Evolutionary conservation across 2,888 invertebrate species (phyloP).

Genomic region (Oscheius sp.): DNA sequence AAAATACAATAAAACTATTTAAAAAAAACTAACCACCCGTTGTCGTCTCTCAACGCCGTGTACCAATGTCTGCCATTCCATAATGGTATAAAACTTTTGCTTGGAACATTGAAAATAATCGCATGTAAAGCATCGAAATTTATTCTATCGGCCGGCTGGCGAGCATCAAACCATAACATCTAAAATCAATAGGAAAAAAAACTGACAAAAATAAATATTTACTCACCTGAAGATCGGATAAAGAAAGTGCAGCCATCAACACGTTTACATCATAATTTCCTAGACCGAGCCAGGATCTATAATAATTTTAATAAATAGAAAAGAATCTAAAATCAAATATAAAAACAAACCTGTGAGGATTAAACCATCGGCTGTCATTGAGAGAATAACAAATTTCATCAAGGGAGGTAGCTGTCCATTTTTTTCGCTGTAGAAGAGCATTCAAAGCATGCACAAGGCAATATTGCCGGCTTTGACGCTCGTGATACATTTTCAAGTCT

Average conservation of each 20-base stretch:
- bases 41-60: slow-evolving; percentile 43
- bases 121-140: slow-evolving; percentile 51
- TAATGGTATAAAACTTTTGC: slow-evolving; percentile 55
- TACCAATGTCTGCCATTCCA: slow-evolving; percentile 68
- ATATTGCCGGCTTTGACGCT: slow-evolving; percentile 65
- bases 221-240: slow-evolving; percentile 45
- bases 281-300: slow-evolving; percentile 80
- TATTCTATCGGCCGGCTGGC: slow-evolving; percentile 40
- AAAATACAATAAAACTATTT: not conserved
- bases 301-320: too few species aligned
- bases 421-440: slow-evolving; percentile 60
- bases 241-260: slow-evolving; percentile 88
- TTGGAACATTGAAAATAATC: slow-evolving; percentile 58
- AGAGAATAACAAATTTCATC: slow-evolving; percentile 66
- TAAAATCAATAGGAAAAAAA: slow-evolving; percentile 6
- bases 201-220: not conserved
- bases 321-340: too few species aligned
- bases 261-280: slow-evolving; percentile 99
- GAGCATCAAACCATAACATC: slow-evolving; percentile 52
- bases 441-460: slow-evolving; percentile 70
- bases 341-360: slow-evolving; percentile 61
- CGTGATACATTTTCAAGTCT: slow-evolving; percentile 62
- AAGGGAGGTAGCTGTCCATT: slow-evolving; percentile 49
- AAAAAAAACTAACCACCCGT: slow-evolving; percentile 45
- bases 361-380: slow-evolving; percentile 66